Conservation (phyloP, 2,797 vertebrate genomes). For the Microctenopoma steveboyesi region DNA sequence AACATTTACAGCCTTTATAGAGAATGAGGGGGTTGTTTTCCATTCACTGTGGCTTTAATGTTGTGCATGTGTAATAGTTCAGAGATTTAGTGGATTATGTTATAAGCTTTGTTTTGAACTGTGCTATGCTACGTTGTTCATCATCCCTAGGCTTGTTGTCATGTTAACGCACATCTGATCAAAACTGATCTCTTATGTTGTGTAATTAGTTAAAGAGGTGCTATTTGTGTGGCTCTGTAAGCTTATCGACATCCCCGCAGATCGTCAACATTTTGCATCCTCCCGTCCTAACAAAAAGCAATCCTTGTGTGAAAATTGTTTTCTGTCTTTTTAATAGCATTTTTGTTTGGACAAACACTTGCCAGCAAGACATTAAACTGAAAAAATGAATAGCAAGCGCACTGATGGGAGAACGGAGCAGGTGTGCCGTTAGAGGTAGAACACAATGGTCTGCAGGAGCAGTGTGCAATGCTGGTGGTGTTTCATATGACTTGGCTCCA, state of each 20-base stretch:
- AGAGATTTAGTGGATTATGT: conserved; percentile 33
- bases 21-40: conserved; percentile 48
- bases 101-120: conserved; percentile 23
- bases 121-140: neutral
- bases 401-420: conserved; percentile 42
- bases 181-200: neutral
- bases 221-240: neutral
- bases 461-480: conserved; percentile 70
- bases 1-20: conserved; percentile 51
- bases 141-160: neutral
- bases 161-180: neutral
- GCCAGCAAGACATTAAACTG: conserved; percentile 67
- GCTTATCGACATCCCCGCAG: conserved; percentile 3
- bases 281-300: conserved; percentile 34
- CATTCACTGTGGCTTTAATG: conserved; percentile 30
- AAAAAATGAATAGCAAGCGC: conserved; percentile 68
- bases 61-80: conserved; percentile 26
- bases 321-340: conserved; percentile 66
- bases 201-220: conserved; percentile 19
- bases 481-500: conserved; percentile 63
- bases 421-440: conserved; percentile 59
- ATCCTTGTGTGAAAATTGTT: conserved; percentile 55
- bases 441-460: conserved; percentile 63
- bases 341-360: conserved; percentile 54
- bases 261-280: conserved; percentile 24